Conservation (phyloP, 2,797 vertebrate species). For the Decapterus maruadsi region DNA sequence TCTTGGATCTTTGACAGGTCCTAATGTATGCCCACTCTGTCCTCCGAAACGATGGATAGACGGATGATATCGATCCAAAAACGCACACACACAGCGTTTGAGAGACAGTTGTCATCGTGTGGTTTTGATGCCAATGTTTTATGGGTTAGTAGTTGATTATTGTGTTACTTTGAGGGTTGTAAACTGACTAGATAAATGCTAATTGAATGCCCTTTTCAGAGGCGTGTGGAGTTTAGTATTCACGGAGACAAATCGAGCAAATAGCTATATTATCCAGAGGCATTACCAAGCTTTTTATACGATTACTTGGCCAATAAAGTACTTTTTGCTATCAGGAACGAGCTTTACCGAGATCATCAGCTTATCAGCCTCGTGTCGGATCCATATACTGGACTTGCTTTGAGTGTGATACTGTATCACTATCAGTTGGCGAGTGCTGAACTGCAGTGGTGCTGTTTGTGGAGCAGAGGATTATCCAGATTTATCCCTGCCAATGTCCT, state of each 20-base stretch:
- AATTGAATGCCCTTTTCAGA: slow-evolving; percentile 47
- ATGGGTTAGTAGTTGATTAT: background rate
- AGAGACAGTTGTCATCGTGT: slow-evolving; percentile 3
- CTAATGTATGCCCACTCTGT: slow-evolving; percentile 56
- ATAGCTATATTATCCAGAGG: slow-evolving; percentile 26
- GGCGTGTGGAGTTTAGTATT: slow-evolving; percentile 14
- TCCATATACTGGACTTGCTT: slow-evolving; percentile 18
- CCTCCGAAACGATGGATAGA: slow-evolving; percentile 36
- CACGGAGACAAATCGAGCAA: slow-evolving; percentile 36
- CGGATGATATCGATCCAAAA: slow-evolving; percentile 57
- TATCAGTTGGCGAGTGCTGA: slow-evolving; percentile 18
- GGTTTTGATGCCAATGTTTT: slow-evolving; percentile 16
- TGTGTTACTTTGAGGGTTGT: background rate
- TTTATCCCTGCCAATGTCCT: slow-evolving; percentile 54
- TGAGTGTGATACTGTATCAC: slow-evolving; percentile 25
- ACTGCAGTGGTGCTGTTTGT: slow-evolving; percentile 42
- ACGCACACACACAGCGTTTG: background rate
- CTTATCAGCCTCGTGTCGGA: slow-evolving; percentile 32
- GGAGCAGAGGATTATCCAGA: slow-evolving; percentile 58
- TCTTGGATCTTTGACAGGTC: slow-evolving; percentile 45
- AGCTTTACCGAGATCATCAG: slow-evolving; percentile 21
- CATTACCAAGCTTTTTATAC: slow-evolving; percentile 42
- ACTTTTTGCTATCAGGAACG: background rate
- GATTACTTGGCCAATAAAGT: slow-evolving; percentile 23
- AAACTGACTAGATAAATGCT: slow-evolving; percentile 13